Evolutionary conservation across 2,888 invertebrate species (phyloP).

Genomic region (Platycnemis pennipes): DNA sequence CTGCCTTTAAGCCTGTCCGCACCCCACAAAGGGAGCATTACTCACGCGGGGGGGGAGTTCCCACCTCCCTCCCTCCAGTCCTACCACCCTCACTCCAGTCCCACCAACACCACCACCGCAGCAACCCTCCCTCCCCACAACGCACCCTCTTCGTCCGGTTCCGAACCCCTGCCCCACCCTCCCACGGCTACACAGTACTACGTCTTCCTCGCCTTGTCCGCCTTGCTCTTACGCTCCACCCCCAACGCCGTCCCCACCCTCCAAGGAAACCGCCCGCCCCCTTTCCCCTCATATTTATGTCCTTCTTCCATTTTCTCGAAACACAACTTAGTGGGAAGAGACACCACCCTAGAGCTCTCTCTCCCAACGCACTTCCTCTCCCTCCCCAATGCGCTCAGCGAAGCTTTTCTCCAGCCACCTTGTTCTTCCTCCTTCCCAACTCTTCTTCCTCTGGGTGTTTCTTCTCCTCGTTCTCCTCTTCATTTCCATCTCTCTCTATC

Average conservation of each 20-base stretch:
- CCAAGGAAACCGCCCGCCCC: constrained; percentile 44
- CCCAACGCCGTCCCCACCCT: not conserved
- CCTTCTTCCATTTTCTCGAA: constrained; percentile 67
- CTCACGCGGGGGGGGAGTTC: constrained; percentile 6
- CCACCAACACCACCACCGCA: not conserved
- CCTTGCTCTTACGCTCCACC: not conserved
- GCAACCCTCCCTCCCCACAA: not conserved
- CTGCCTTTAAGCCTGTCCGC: constrained; percentile 63
- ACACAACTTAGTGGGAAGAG: constrained; percentile 54
- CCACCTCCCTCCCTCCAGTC: not conserved
- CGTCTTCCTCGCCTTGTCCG: constrained; percentile 11
- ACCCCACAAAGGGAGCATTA: constrained; percentile 55
- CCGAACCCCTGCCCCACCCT: not conserved
- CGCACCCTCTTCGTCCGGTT: not conserved
- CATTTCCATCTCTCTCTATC: not conserved
- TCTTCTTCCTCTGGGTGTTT: not conserved
- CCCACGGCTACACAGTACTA: not conserved
- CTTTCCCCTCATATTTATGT: constrained; percentile 65
- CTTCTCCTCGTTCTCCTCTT: not conserved
- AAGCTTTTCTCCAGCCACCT: not conserved
- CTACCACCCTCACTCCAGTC: not conserved
- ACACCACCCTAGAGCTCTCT: constrained; percentile 53
- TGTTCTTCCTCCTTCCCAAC: not conserved
- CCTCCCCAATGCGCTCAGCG: not conserved
- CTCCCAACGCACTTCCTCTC: constrained; percentile 9